These are phyloP conservation scores for Scaptodrosophila lebanonensis DNA, from an alignment of 1,140 invertebrate species.

Conservation along the genomic window DNA sequence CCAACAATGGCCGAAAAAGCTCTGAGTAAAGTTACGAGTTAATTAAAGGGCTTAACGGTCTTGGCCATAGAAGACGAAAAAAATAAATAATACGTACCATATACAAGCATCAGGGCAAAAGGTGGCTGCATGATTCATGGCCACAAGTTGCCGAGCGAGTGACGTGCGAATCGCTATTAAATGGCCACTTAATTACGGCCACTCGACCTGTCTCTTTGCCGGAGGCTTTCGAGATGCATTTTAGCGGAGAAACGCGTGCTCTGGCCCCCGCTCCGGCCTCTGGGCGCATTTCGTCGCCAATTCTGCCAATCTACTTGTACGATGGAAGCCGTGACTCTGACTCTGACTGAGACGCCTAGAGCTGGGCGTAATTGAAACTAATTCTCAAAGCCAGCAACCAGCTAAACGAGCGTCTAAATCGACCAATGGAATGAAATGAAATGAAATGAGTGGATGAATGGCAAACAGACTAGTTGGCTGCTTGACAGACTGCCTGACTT, in stretches of 20 bases:
- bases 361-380: conserved; percentile 58
- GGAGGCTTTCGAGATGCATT: no score
- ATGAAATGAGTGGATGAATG: no score
- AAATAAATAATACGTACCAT: conserved; percentile 3
- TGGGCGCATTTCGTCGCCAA: conserved; percentile 11
- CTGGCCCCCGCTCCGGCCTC: no score
- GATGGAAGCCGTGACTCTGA: background rate
- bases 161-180: background rate
- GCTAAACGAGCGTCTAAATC: conserved; percentile 9
- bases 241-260: no score
- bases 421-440: background rate
- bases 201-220: conserved; percentile 4
- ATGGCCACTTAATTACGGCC: conserved; percentile 13
- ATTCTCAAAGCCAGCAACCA: conserved; percentile 59
- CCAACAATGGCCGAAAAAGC: background rate
- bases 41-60: conserved; percentile 21
- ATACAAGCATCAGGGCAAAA: background rate
- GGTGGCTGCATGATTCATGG: no score
- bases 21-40: conserved; percentile 17
- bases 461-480: no score
- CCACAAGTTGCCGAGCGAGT: background rate
- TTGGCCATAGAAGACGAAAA: no score
- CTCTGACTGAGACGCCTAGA: background rate
- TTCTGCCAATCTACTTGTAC: conserved; percentile 38
- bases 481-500: no score